Base-by-base conservation (phyloP, 1,140 invertebrate species). In the Metaphire vulgaris region DNA sequence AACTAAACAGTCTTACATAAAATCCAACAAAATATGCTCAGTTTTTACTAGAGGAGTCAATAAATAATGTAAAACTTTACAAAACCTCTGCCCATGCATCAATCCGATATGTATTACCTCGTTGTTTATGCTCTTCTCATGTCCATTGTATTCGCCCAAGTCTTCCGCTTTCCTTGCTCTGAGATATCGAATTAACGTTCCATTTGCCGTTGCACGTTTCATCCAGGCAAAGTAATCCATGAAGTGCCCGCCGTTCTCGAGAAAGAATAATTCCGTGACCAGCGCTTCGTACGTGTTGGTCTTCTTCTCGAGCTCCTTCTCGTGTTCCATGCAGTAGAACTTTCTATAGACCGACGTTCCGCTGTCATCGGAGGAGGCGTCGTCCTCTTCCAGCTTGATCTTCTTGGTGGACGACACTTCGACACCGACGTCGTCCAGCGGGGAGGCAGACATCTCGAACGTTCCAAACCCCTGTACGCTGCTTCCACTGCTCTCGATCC, bases 151-250 rank as follows among this genome's bases (percentile, higher is more conserved):
- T 26, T 16, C 56, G 26, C 75, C 29, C 31, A 26, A 73, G 26
- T 81, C 71, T 70, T 78, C 28, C 65, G 41, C 41, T 21, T 56
- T 56, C 41, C 41, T 56, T 21, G 41, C 6, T 21, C 41, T 6
- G 6, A 56, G 41, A 21, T 56, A 56, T 56, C 6, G 41, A 6
- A 21, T 56, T 21, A 56, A 21, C 41, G 6, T 6, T 12, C 34
- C 6, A 79, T 69, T 72, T 79, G 78, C 71, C 81, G 79, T 89
- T 72, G 92, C 90, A 81, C 90, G 88, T 85, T 93, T 95, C 77
- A 90, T 90, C 91, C 93, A 96, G 56, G 88, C 85, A 80, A 90
- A 89, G 84, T 91, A 93, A 83, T 96, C 94, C 89, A 94, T 91
- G 86, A 95, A 90, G 85, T 94, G 94, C 56, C 92, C 92, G 77